Evolutionary conservation across 2,888 invertebrate genomes (phyloP), one percentile per base, ranked within the genome.

Genomic region (Pycnomerus fuliginosus): DNA sequence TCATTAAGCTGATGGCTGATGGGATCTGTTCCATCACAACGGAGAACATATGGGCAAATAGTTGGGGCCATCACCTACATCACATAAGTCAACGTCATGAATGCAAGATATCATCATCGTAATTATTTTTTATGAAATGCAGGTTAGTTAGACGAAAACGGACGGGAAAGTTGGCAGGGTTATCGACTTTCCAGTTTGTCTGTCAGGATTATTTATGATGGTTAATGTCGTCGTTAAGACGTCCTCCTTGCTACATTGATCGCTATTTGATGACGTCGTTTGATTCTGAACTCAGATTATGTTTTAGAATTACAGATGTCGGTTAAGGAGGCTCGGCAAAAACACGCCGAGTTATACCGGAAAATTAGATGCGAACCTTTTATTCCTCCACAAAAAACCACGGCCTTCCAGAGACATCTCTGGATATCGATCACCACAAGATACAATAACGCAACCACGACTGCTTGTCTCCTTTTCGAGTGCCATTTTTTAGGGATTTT

Each of bases 221-320:
- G 62, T 56, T 63, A 62, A 63, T 63, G 63, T 55, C 52, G 59
- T 62, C 63, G 63, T 63, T 63, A 63, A 63, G 61, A 61, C 58
- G 56, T 60, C 56, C 55, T 52, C 51, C 48, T 54, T 52, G 54
- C 54, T 51, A 57, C 63, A 61, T 63, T 61, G 59, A 63, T 63
- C 57, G 63, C 51, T 56, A 56, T 62, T 63, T 62, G 62, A 63
- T 61, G 63, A 62, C 57, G 61, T 62, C 62, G 62, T 60, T 60
- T 62, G 60, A 61, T 62, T 60, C 54, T 44, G 23, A 29, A 34
- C 49, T 48, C 40, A 58, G 58, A 56, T 60, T 56, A 53, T 50
- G 50, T 50, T 51, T 47, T 48, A 46, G 52, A 55, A 55, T 54
- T 58, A 54, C 58, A 58, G 58, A 55, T 56, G 52, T 50, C 50